phyloP scores from a whole-genome alignment of 2,888 invertebrate genomes.

The Volucella inanis region DNA sequence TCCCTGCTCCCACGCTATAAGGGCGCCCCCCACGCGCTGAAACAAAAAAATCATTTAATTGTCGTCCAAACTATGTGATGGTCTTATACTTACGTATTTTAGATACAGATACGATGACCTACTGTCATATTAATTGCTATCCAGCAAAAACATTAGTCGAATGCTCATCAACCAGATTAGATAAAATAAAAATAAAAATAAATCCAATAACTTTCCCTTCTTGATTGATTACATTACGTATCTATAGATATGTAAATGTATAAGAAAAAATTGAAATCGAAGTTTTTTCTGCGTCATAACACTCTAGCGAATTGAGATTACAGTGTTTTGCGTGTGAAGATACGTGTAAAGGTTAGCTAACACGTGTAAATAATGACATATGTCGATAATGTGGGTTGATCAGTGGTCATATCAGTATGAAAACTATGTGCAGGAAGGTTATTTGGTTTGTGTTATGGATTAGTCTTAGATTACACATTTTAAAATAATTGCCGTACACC shows the following conservation, averaged over 20 bases:
- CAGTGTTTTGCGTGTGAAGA: slow-evolving; percentile 33
- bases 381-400: slow-evolving; percentile 40
- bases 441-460: too few species aligned
- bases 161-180: slow-evolving; percentile 44
- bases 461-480: too few species aligned
- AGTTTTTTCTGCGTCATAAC: slow-evolving; percentile 35
- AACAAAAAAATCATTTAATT: slow-evolving; percentile 38
- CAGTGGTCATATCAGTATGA: too few species aligned
- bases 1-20: slow-evolving; percentile 8
- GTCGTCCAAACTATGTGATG: slow-evolving; percentile 7
- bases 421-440: too few species aligned
- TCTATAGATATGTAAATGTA: slow-evolving; percentile 42
- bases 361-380: slow-evolving; percentile 33
- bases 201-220: slow-evolving; percentile 5
- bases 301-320: slow-evolving; percentile 32
- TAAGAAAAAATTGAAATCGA: slow-evolving; percentile 29
- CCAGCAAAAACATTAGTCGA: slow-evolving; percentile 42
- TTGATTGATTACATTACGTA: slow-evolving; percentile 39
- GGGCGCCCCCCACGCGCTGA: background rate
- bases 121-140: slow-evolving; percentile 62
- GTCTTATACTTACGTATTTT: background rate
- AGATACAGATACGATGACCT: slow-evolving; percentile 53
- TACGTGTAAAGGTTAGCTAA: slow-evolving; percentile 2
- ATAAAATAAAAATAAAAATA: slow-evolving; percentile 39
- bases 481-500: too few species aligned